A percentile compares a stretch with the other conserved stretches of the same genome.
phyloP scores from a whole-genome alignment of 1,140 invertebrate genomes.

The Artemia franciscana region DNA sequence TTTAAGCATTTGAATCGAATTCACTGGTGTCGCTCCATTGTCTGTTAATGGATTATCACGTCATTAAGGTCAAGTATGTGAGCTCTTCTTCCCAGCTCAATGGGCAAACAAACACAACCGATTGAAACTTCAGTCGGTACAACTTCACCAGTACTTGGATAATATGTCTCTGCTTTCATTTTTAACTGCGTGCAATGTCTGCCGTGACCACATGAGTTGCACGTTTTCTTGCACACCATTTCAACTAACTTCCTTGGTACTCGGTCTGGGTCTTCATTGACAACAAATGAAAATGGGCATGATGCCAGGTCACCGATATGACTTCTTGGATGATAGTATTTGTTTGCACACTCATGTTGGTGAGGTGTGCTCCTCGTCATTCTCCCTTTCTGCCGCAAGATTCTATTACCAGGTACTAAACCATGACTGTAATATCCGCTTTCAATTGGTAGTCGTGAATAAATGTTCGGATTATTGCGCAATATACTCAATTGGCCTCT shows the following conservation, averaged over 20 bases:
- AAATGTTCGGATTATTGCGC: no score
- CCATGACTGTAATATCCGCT: no score
- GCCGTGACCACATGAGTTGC: not conserved
- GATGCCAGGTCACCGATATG: not conserved
- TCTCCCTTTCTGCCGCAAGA: no score
- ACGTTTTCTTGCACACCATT: constrained; percentile 2
- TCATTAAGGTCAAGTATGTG: not conserved
- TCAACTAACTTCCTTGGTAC: constrained; percentile 1
- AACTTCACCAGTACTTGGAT: not conserved
- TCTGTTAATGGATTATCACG: no score
- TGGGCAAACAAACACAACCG: constrained; percentile 1
- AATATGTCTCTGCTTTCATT: not conserved
- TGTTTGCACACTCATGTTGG: not conserved
- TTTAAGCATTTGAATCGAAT: no score
- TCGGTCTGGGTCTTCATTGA: not conserved
- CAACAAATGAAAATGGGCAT: not conserved
- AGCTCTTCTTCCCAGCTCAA: not conserved
- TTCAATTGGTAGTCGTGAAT: no score
- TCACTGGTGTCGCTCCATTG: no score
- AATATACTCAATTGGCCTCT: no score
- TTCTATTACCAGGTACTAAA: no score
- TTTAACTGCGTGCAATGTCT: not conserved
- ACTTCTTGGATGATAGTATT: not conserved
- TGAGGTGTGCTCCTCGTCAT: no score
- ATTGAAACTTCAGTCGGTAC: not conserved